Evolutionary conservation across 2,797 vertebrate genomes (phyloP).

Genomic region (Takifugu ocellatus): DNA sequence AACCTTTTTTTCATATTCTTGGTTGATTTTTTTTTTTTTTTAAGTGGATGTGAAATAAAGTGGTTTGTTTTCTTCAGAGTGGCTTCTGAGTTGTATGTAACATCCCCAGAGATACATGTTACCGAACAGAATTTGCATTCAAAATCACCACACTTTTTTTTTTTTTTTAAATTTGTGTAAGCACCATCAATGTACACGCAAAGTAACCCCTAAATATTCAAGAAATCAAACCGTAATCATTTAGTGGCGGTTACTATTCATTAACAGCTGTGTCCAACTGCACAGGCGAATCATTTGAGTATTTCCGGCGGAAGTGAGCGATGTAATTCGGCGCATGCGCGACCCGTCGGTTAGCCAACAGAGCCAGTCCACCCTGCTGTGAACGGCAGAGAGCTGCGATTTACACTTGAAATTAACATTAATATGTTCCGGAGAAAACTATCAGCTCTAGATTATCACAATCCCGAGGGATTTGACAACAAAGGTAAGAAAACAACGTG

Average conservation of each 20-base stretch:
- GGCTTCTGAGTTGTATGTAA: constrained; percentile 2
- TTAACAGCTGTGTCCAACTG: too few relatives aligned
- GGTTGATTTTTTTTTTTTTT: constrained; percentile 33
- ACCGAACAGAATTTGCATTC: too few relatives aligned
- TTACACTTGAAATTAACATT: neutral
- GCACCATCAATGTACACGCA: too few relatives aligned
- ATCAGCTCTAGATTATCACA: constrained; percentile 92
- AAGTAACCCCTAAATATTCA: too few relatives aligned
- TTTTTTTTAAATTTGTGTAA: too few relatives aligned
- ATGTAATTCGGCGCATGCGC: constrained; percentile 38
- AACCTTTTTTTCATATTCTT: constrained; percentile 9
- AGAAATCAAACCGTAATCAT: too few relatives aligned
- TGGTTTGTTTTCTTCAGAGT: constrained; percentile 8
- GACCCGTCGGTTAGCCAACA: neutral
- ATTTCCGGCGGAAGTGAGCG: constrained; percentile 1
- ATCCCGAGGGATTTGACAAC: constrained; percentile 85
- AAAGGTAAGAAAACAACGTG: constrained; percentile 74
- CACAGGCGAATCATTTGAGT: constrained; percentile 25
- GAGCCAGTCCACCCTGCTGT: neutral
- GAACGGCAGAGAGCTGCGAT: neutral
- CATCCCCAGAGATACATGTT: neutral
- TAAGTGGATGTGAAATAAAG: constrained; percentile 63
- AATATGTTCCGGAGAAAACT: constrained; percentile 93
- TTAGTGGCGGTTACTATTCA: too few relatives aligned
- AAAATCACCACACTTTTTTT: too few relatives aligned